phyloP scores from a whole-genome alignment of 2,888 invertebrate species.

The Epinotia ramella region DNA sequence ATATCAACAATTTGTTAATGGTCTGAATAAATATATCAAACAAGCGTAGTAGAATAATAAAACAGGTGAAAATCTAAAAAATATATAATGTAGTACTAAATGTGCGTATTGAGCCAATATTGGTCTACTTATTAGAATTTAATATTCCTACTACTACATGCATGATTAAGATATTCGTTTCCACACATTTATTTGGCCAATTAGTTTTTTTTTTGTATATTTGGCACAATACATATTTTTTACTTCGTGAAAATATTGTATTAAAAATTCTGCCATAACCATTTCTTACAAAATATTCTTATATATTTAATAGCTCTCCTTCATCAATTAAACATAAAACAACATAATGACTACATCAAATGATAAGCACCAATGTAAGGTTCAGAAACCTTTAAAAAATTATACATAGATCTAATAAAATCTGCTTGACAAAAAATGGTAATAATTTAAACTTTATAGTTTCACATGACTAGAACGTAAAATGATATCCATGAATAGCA shows the following conservation, averaged over 20 bases:
- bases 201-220: not conserved
- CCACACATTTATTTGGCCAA: not conserved
- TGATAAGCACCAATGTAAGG: not conserved
- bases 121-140: not conserved
- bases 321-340: not conserved
- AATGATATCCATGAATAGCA: not conserved
- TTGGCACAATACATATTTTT: constrained; percentile 5
- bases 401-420: not conserved
- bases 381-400: not conserved
- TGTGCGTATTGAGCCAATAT: no score
- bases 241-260: not conserved
- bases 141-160: not conserved
- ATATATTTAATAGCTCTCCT: not conserved
- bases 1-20: no score
- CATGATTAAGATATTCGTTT: not conserved
- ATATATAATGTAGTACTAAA: not conserved
- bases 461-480: constrained; percentile 30
- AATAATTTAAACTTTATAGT: not conserved
- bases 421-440: no score
- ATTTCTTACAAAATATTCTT: not conserved
- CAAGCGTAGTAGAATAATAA: not conserved
- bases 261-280: not conserved
- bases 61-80: not conserved
- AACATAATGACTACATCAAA: not conserved
- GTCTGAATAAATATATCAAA: no score